A percentile compares a stretch with the other conserved stretches of the same genome.
These are phyloP conservation scores for Diarsia rubi DNA, from an alignment of 2,888 invertebrate species.

Conservation along the genomic window DNA sequence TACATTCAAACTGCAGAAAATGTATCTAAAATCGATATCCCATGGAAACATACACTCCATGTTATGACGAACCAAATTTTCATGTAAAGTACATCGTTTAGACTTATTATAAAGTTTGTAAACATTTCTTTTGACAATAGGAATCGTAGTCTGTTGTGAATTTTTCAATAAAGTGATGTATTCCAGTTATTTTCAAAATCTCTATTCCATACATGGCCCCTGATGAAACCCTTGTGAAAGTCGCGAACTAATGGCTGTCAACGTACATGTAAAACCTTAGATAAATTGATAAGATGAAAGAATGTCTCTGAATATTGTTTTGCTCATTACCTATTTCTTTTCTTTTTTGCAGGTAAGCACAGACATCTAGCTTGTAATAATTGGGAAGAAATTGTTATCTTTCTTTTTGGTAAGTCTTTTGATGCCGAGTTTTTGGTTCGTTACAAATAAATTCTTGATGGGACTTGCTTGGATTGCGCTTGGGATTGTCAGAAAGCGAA, in stretches of 20 bases:
- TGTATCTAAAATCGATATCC: constrained; percentile 1
- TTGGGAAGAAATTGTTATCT: constrained; percentile 15
- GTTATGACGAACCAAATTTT: neutral
- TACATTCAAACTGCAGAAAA: constrained; percentile 14
- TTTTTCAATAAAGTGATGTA: too few species aligned
- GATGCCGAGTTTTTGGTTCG: neutral
- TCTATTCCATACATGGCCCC: neutral
- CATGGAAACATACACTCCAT: neutral
- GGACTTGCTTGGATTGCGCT: neutral
- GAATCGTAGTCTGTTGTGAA: neutral
- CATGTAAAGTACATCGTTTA: neutral
- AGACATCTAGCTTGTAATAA: neutral
- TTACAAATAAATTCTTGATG: neutral
- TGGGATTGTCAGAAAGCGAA: neutral
- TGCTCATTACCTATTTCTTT: constrained; percentile 59
- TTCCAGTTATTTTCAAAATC: too few species aligned
- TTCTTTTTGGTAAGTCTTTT: constrained; percentile 37
- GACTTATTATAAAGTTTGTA: neutral
- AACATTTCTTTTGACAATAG: neutral
- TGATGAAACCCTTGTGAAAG: constrained; percentile 28
- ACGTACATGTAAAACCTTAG: constrained; percentile 12
- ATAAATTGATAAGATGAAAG: constrained; percentile 20
- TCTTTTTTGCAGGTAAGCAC: constrained; percentile 56
- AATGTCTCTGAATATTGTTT: constrained; percentile 29
- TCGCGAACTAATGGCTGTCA: constrained; percentile 11